Percentiles rank a stretch among this genome's conserved stretches.
Evolutionary conservation across 1,140 invertebrate genomes (phyloP).

Genomic region (Diorhabda carinulata): DNA sequence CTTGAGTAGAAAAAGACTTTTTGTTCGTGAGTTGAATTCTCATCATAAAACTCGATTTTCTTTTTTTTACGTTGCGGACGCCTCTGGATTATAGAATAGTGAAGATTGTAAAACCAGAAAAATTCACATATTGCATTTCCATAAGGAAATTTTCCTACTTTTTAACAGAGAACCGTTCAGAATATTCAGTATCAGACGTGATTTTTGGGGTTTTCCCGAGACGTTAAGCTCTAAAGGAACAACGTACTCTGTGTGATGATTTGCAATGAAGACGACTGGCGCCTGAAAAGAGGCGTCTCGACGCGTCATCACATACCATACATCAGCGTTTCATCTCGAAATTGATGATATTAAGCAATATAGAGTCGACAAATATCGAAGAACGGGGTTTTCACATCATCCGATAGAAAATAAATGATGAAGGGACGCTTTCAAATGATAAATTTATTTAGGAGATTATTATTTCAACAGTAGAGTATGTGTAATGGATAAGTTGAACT

Average conservation of each 20-base stretch:
- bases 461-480: too few relatives aligned
- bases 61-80: too few relatives aligned
- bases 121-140: constrained; percentile 12
- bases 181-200: constrained; percentile 8
- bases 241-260: constrained; percentile 5
- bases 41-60: too few relatives aligned
- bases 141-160: constrained; percentile 8
- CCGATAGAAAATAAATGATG: not conserved
- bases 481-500: too few relatives aligned
- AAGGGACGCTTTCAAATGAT: not conserved
- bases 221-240: constrained; percentile 7
- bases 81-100: not conserved
- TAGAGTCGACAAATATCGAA: constrained; percentile 5
- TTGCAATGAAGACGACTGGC: constrained; percentile 13
- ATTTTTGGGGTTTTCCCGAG: constrained; percentile 7
- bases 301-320: not conserved
- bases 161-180: constrained; percentile 4
- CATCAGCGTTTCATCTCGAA: constrained; percentile 7
- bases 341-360: constrained; percentile 6
- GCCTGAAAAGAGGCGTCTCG: constrained; percentile 6
- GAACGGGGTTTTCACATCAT: not conserved
- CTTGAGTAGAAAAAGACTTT: too few relatives aligned
- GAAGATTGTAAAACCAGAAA: not conserved
- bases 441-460: too few relatives aligned
- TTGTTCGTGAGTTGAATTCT: too few relatives aligned